These are phyloP conservation scores for Epicauta chinensis DNA, from an alignment of 1,140 invertebrate species.

Conservation along the genomic window DNA sequence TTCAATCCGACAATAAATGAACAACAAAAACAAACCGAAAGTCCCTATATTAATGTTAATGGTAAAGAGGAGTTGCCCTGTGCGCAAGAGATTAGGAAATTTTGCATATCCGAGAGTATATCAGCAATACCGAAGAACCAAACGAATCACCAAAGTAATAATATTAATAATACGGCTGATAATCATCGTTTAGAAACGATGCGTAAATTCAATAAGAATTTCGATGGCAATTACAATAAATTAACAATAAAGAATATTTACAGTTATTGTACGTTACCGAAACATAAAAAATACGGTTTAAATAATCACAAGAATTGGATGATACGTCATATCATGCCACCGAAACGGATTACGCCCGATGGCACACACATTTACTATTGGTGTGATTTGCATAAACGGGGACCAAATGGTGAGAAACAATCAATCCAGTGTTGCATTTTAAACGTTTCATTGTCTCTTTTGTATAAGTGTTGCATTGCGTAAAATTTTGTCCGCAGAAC, in stretches of 20 bases:
- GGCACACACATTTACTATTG: conserved; percentile 78
- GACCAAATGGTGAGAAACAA: conserved; percentile 47
- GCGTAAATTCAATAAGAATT: conserved; percentile 34
- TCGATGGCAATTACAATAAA: conserved; percentile 44
- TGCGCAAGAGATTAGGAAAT: conserved; percentile 37
- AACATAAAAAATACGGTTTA: conserved; percentile 29
- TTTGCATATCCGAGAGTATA: conserved; percentile 25
- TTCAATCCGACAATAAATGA: background rate
- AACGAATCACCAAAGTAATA: background rate
- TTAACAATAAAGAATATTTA: conserved; percentile 37
- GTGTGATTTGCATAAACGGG: conserved; percentile 63
- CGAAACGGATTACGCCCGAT: conserved; percentile 68
- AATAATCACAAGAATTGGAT: conserved; percentile 14
- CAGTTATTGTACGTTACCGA: conserved; percentile 43
- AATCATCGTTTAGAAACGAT: conserved; percentile 5
- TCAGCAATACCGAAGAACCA: conserved; percentile 15
- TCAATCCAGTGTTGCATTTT: background rate
- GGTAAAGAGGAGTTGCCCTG: conserved; percentile 63
- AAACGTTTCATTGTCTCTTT: background rate
- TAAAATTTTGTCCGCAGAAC: conserved; percentile 57
- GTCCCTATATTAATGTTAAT: conserved; percentile 51
- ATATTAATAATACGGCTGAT: background rate
- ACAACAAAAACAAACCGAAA: conserved; percentile 29
- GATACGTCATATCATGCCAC: conserved; percentile 44
- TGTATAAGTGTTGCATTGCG: too few species aligned